Evolutionary conservation across 2,888 invertebrate species (phyloP).

Genomic region (Punctoribates punctum): DNA sequence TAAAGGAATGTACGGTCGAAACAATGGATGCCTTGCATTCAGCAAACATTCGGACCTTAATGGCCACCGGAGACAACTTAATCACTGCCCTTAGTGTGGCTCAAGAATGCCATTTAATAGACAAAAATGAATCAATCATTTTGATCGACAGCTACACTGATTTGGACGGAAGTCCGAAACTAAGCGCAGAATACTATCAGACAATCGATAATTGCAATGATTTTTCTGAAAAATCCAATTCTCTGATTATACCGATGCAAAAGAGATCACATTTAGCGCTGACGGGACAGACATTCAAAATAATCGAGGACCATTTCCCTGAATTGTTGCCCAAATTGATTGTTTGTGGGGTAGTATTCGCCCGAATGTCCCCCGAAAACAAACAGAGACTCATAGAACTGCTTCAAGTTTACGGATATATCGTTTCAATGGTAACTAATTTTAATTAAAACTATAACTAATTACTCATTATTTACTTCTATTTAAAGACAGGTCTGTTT

Average conservation of each 20-base stretch:
- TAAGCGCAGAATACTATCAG: conserved; percentile 68
- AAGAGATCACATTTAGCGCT: conserved; percentile 56
- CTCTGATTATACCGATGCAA: neutral
- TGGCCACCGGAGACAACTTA: conserved; percentile 71
- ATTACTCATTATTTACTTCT: neutral
- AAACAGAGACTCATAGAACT: conserved; percentile 54
- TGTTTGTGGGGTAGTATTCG: conserved; percentile 70
- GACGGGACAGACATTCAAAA: conserved; percentile 68
- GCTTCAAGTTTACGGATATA: conserved; percentile 53
- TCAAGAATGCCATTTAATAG: conserved; percentile 68
- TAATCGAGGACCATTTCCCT: conserved; percentile 66
- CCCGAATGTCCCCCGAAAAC: conserved; percentile 64
- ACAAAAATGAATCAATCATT: conserved; percentile 59
- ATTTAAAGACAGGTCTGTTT: conserved; percentile 18
- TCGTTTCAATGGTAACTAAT: conserved; percentile 65
- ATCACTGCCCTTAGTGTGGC: conserved; percentile 88
- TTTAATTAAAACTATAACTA: neutral
- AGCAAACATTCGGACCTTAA: conserved; percentile 56
- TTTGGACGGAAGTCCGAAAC: conserved; percentile 55
- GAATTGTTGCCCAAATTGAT: conserved; percentile 66
- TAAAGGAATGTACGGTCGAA: conserved; percentile 80
- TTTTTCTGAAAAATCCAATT: neutral
- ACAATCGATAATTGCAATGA: conserved; percentile 2
- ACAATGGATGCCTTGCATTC: conserved; percentile 54
- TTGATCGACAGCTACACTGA: conserved; percentile 53